These are phyloP conservation scores for Cryptotermes secundus DNA, from an alignment of 1,140 invertebrate genomes.

Conservation along the genomic window DNA sequence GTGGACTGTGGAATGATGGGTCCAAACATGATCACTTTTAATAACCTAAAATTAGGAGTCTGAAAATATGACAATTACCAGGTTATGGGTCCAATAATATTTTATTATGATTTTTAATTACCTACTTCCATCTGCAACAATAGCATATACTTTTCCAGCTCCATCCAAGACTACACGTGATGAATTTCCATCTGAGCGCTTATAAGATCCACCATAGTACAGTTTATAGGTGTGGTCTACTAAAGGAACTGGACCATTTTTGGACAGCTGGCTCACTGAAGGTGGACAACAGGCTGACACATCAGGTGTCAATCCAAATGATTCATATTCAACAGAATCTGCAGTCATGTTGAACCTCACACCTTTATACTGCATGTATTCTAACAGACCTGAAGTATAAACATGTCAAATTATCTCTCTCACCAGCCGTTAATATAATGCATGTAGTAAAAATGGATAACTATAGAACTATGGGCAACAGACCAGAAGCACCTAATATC, in stretches of 20 bases:
- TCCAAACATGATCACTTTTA: too few species aligned
- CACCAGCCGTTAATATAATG: too few species aligned
- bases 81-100: background rate
- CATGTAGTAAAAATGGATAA: too few species aligned
- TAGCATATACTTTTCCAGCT: conserved; percentile 45
- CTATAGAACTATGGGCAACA: too few species aligned
- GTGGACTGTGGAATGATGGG: too few species aligned
- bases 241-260: conserved; percentile 38
- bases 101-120: background rate
- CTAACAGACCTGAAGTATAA: background rate
- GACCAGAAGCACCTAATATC: too few species aligned
- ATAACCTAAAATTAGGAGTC: too few species aligned
- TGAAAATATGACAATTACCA: too few species aligned
- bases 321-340: conserved; percentile 14
- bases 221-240: conserved; percentile 53
- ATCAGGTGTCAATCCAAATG: conserved; percentile 5
- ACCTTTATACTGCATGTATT: conserved; percentile 14
- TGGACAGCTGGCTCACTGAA: background rate
- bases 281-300: background rate
- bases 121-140: conserved; percentile 49
- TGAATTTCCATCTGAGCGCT: conserved; percentile 53
- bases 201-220: conserved; percentile 55
- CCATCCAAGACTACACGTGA: conserved; percentile 43
- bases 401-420: too few species aligned
- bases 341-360: background rate